Conservation (phyloP, 2,888 invertebrate species). For the Lordiphosa fenestrarum region DNA sequence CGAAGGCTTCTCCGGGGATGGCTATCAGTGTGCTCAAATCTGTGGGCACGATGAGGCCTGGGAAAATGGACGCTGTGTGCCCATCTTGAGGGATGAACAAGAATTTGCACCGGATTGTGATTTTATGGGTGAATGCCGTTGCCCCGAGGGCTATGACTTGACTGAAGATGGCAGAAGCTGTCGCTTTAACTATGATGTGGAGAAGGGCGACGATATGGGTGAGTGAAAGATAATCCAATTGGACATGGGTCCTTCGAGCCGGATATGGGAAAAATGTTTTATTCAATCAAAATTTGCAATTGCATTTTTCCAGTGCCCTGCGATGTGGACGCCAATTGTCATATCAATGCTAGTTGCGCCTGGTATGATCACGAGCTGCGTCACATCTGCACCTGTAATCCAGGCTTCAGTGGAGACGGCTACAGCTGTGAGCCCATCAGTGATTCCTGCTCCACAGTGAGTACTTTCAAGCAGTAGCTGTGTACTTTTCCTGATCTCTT, state of each 20-base stretch:
- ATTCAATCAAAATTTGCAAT: too few species aligned
- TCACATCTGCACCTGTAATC: slow-evolving; percentile 88
- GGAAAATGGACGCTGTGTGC: slow-evolving; percentile 75
- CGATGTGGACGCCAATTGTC: slow-evolving; percentile 88
- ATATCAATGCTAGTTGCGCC: slow-evolving; percentile 89
- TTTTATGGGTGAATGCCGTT: slow-evolving; percentile 80
- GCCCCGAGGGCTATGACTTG: slow-evolving; percentile 81
- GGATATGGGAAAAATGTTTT: not conserved
- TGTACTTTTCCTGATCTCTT: too few species aligned
- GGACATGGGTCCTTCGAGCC: not conserved
- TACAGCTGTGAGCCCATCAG: slow-evolving; percentile 85
- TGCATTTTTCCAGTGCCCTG: slow-evolving; percentile 83
- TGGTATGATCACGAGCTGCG: slow-evolving; percentile 82
- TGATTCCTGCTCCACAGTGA: slow-evolving; percentile 82
- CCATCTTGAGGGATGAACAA: slow-evolving; percentile 65
- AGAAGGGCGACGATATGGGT: slow-evolving; percentile 65
- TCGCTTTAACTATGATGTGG: slow-evolving; percentile 52
- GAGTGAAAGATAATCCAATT: slow-evolving; percentile 12
- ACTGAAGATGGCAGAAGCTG: slow-evolving; percentile 74
- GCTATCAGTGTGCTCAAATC: slow-evolving; percentile 79
- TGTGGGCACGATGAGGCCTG: slow-evolving; percentile 76
- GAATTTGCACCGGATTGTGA: slow-evolving; percentile 76
- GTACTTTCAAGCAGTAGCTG: slow-evolving; percentile 3
- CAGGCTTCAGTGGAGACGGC: slow-evolving; percentile 93
- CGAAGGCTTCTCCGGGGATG: slow-evolving; percentile 87